These are phyloP conservation scores for Platygyra sinensis DNA, from an alignment of 64 coral and sea anemone genomes.

Conservation along the genomic window DNA sequence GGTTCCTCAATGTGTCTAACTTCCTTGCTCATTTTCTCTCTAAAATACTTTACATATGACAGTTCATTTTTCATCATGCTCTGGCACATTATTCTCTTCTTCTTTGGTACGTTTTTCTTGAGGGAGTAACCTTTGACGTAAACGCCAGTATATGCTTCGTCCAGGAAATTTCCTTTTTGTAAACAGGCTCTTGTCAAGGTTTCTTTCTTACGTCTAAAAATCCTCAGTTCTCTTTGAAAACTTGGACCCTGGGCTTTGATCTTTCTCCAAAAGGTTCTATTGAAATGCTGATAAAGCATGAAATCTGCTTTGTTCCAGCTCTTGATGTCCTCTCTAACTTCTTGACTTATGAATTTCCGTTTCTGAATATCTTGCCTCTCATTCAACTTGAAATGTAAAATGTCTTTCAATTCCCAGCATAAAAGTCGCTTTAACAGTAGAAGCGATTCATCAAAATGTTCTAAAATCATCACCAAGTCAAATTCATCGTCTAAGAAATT, in stretches of 20 bases:
- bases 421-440: constrained; percentile 68
- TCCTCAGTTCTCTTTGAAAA: constrained; percentile 70
- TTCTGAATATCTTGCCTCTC: constrained; percentile 84
- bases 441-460: constrained; percentile 88
- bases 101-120: constrained; percentile 44
- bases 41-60: constrained; percentile 86
- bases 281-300: constrained; percentile 81
- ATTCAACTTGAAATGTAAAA: constrained; percentile 88
- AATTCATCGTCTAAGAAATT: constrained; percentile 73
- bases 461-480: constrained; percentile 87
- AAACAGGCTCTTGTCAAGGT: constrained; percentile 64
- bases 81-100: constrained; percentile 55
- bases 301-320: constrained; percentile 91
- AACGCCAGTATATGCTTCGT: constrained; percentile 86
- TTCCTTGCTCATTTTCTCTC: constrained; percentile 42
- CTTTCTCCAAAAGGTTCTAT: constrained; percentile 79
- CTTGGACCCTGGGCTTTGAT: constrained; percentile 58
- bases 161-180: constrained; percentile 58
- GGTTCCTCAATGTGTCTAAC: constrained; percentile 68
- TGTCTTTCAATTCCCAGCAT: constrained; percentile 85
- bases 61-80: constrained; percentile 88
- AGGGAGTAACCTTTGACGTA: constrained; percentile 84
- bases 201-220: constrained; percentile 67
- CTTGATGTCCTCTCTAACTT: constrained; percentile 67
- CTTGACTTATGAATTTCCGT: constrained; percentile 29